A percentile compares a stretch with the other conserved stretches of the same genome.
Evolutionary conservation across 2,113 vertebrate species (phyloP).

Genomic region (Perccottus glenii): DNA sequence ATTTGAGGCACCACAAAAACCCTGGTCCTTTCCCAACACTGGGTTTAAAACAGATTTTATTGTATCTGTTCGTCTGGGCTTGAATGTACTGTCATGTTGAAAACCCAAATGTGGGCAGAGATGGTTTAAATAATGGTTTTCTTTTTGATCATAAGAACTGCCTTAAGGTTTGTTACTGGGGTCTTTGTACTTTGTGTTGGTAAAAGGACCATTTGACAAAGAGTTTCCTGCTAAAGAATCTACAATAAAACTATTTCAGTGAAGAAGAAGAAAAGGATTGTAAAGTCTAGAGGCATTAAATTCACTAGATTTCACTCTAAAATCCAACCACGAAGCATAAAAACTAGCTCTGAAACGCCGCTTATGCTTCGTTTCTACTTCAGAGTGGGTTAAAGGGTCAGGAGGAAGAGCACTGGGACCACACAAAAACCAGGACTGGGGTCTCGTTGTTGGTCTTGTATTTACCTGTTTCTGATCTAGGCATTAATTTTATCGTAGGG

Average conservation of each 20-base stretch:
- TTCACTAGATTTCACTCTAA: conserved; percentile 10
- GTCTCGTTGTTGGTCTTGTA: conserved; percentile 46
- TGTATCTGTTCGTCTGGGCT: no score
- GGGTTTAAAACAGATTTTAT: no score
- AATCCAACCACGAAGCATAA: conserved; percentile 38
- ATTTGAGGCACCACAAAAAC: no score
- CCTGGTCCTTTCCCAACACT: no score
- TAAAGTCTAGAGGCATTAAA: background rate
- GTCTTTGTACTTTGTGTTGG: no score
- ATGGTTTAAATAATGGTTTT: no score
- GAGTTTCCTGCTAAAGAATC: background rate
- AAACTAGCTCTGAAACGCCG: conserved; percentile 18
- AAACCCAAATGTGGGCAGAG: no score
- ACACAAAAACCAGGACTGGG: conserved; percentile 51
- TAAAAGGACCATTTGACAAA: background rate
- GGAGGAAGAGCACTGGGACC: conserved; percentile 10
- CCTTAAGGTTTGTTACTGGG: no score
- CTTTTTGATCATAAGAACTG: no score
- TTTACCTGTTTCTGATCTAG: conserved; percentile 82
- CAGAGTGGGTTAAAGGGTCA: background rate
- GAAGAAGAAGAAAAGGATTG: conserved; percentile 6
- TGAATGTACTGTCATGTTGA: no score
- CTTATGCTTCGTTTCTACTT: background rate
- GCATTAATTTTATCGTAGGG: conserved; percentile 84
- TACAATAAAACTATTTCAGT: conserved; percentile 26